Conservation (phyloP, 2,113 vertebrate species). For the Aphyosemion australe region DNA sequence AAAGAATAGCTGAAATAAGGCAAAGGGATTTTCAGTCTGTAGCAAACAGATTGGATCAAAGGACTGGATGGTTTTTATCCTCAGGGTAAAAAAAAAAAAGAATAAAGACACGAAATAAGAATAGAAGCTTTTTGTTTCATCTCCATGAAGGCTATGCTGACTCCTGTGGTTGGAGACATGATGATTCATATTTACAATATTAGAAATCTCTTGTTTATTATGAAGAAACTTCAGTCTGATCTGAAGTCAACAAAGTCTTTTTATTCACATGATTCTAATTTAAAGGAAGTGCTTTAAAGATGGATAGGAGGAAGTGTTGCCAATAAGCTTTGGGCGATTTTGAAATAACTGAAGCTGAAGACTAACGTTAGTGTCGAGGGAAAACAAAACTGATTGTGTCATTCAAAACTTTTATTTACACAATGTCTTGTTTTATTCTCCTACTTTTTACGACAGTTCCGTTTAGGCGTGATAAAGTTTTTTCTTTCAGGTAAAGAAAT, state of each 20-base stretch:
- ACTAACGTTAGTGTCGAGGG: neutral
- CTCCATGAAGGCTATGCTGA: constrained; percentile 46
- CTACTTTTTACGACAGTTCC: no score
- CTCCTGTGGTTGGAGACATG: constrained; percentile 41
- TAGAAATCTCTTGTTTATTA: constrained; percentile 67
- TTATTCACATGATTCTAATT: constrained; percentile 4
- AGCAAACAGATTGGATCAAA: no score
- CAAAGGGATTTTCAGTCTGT: neutral
- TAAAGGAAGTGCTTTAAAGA: constrained; percentile 13
- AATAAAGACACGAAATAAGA: constrained; percentile 41
- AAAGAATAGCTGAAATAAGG: neutral
- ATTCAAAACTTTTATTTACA: neutral
- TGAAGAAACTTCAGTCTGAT: constrained; percentile 27
- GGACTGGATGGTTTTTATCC: no score
- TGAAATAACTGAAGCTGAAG: no score
- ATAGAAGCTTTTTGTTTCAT: constrained; percentile 25
- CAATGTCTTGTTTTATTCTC: neutral
- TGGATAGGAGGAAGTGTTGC: constrained; percentile 13
- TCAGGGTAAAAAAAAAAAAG: neutral
- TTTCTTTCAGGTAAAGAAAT: neutral
- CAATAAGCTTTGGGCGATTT: constrained; percentile 18
- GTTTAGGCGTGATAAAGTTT: no score
- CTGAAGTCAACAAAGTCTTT: constrained; percentile 39
- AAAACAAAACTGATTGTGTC: neutral
- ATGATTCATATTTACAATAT: constrained; percentile 67